phyloP scores from a whole-genome alignment of 2,888 invertebrate genomes.

The Sminthurinus aureus region DNA sequence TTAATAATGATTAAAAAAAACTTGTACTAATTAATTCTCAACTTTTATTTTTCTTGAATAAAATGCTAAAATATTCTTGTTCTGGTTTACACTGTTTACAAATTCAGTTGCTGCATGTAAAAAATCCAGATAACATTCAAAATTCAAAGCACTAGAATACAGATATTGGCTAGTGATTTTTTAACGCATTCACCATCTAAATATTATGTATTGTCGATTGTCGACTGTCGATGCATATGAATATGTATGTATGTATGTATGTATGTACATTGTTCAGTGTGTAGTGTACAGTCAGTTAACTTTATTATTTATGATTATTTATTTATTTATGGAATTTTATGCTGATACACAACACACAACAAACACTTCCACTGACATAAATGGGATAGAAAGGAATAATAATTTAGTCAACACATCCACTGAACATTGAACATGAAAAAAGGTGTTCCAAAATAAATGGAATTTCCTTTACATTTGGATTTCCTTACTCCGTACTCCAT shows the following conservation, averaged over 20 bases:
- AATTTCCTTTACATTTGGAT: too few species aligned
- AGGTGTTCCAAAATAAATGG: not conserved
- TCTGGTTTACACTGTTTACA: not conserved
- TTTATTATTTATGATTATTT: not conserved
- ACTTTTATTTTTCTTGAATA: not conserved
- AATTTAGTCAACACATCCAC: too few species aligned
- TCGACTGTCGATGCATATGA: not conserved
- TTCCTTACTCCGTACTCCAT: too few species aligned
- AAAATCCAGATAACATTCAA: not conserved
- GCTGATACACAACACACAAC: conserved; percentile 15
- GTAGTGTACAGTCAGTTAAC: too few species aligned
- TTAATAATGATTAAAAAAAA: not conserved
- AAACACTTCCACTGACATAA: not conserved
- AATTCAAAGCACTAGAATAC: too few species aligned
- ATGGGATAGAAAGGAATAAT: conserved; percentile 10
- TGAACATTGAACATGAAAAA: not conserved
- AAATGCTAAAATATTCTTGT: not conserved
- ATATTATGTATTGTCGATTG: too few species aligned
- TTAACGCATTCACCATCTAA: too few species aligned
- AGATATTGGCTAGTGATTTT: too few species aligned
- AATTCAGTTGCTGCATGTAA: too few species aligned
- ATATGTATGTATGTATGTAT: not conserved
- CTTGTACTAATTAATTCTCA: not conserved
- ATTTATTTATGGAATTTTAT: conserved; percentile 12
- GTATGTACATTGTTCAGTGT: not conserved